These are phyloP conservation scores for Tupaia chinensis DNA, from an alignment of 2,113 vertebrate species.

Conservation along the genomic window DNA sequence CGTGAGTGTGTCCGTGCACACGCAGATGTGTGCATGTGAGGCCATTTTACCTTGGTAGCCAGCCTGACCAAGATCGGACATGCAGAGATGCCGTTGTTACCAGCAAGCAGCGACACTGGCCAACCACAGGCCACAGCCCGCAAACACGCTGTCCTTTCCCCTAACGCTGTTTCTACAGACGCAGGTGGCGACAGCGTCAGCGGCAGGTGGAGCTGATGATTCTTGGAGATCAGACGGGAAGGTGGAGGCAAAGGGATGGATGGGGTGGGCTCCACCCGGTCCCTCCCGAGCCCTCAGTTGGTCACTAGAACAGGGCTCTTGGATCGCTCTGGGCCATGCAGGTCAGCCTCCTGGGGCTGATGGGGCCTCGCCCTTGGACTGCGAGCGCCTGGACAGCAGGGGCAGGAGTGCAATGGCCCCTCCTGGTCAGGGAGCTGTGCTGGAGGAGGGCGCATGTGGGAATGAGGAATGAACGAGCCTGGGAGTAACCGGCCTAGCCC, in stretches of 20 bases:
- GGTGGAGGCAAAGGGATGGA: accelerated
- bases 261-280: accelerated
- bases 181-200: too few relatives aligned
- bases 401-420: too few relatives aligned
- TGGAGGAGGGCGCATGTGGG: too few relatives aligned
- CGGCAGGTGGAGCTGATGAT: background rate
- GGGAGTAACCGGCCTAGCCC: background rate
- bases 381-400: background rate
- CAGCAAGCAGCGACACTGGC: background rate
- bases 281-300: background rate
- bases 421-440: too few relatives aligned
- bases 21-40: too few relatives aligned
- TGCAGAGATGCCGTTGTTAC: background rate
- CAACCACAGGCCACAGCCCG: background rate
- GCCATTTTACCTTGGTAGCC: background rate
- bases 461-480: background rate
- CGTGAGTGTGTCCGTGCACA: too few relatives aligned
- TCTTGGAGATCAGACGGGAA: background rate
- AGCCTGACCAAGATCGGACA: background rate
- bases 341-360: background rate
- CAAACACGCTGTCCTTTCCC: background rate
- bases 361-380: too few relatives aligned
- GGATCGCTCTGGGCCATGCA: background rate
- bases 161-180: background rate
- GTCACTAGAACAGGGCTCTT: background rate